Evolutionary conservation across 2,113 vertebrate species (phyloP).

Genomic region (Syngnathus scovelli): DNA sequence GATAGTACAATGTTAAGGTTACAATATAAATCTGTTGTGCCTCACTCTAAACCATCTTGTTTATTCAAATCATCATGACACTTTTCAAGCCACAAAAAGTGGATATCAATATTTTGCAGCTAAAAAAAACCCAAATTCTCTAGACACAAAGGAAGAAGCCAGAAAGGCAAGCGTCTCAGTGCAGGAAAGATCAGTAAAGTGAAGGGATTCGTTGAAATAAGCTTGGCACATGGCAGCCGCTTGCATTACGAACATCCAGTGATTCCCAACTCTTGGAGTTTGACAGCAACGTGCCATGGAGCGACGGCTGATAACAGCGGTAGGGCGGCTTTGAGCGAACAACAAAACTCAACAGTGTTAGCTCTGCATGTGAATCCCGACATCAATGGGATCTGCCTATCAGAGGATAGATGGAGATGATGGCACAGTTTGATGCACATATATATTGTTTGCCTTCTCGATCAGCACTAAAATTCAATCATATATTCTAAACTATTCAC

Average conservation of each 20-base stretch:
- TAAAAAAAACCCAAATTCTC: constrained; percentile 44
- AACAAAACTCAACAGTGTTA: constrained; percentile 43
- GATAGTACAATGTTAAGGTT: background rate
- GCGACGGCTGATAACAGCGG: constrained; percentile 60
- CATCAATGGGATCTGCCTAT: constrained; percentile 16
- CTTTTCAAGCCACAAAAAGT: constrained; percentile 41
- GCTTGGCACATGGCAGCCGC: constrained; percentile 59
- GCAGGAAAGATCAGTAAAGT: constrained; percentile 28
- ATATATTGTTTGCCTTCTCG: background rate
- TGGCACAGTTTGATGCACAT: background rate
- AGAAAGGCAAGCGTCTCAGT: constrained; percentile 52
- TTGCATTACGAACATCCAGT: constrained; percentile 56
- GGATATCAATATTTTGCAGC: constrained; percentile 57
- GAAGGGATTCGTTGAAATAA: constrained; percentile 57
- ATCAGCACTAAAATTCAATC: background rate
- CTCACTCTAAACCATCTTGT: constrained; percentile 21
- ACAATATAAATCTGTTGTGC: background rate
- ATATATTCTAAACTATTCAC: no score
- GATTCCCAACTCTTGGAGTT: constrained; percentile 60
- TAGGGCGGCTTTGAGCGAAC: constrained; percentile 41
- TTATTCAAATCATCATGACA: constrained; percentile 39
- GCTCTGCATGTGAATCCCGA: constrained; percentile 58
- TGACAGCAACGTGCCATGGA: constrained; percentile 54
- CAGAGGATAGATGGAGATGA: constrained; percentile 1
- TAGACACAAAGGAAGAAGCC: constrained; percentile 48